Percentiles rank a stretch among this genome's conserved stretches.
Conservation (phyloP, 2,888 invertebrate genomes). For the Thereva nobilitata region DNA sequence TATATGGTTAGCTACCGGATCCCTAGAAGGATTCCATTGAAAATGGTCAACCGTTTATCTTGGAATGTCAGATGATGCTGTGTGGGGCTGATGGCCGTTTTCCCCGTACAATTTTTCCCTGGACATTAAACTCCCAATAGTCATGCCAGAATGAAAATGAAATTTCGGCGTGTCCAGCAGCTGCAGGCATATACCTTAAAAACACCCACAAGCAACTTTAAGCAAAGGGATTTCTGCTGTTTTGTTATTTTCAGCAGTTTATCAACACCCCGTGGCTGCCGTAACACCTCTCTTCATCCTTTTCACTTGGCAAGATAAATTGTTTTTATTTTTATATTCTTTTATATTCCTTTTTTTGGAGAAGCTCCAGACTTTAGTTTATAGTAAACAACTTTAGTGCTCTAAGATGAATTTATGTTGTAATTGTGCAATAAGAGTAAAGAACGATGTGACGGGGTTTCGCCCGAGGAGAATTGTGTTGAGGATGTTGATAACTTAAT, state of each 20-base stretch:
- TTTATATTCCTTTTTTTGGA: not conserved
- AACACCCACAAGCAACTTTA: not conserved
- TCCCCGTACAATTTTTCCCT: conserved; percentile 22
- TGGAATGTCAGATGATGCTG: not conserved
- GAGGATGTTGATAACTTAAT: too few relatives aligned
- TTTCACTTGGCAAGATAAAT: conserved; percentile 21
- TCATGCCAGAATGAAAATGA: conserved; percentile 1
- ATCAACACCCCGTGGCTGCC: not conserved
- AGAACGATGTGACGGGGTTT: not conserved
- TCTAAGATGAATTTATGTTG: conserved; percentile 4
- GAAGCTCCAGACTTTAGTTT: not conserved
- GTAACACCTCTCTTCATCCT: conserved; percentile 6
- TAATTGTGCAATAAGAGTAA: conserved; percentile 27
- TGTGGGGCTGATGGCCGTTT: conserved; percentile 8
- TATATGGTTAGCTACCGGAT: too few relatives aligned
- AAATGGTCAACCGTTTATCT: conserved; percentile 10
- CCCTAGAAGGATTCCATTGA: not conserved
- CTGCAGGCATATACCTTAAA: not conserved
- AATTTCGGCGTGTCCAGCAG: conserved; percentile 10
- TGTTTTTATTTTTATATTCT: not conserved
- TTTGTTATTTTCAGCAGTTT: conserved; percentile 1
- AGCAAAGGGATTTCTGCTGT: not conserved
- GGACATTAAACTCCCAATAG: conserved; percentile 27
- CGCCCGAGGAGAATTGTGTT: too few relatives aligned
- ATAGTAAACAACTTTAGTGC: conserved; percentile 2